Conservation (phyloP, 1,140 invertebrate genomes). For the Zaprionus gabonicus region DNA sequence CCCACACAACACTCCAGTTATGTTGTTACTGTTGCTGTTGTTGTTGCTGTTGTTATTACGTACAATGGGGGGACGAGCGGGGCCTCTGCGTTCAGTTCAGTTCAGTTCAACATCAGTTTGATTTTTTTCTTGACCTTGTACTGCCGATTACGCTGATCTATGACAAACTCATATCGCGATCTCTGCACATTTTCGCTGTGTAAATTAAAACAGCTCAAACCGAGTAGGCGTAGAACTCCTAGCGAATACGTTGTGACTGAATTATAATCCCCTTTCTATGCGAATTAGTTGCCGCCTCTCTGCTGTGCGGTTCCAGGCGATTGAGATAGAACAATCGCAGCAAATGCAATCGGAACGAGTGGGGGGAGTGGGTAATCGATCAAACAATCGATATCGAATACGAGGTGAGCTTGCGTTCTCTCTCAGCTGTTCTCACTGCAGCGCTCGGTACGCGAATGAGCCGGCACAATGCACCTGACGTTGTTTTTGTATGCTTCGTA, state of each 20-base stretch:
- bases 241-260: slow-evolving; percentile 84
- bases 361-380: too few species aligned
- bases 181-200: slow-evolving; percentile 85
- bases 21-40: slow-evolving; percentile 19
- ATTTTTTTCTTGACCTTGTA: slow-evolving; percentile 84
- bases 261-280: slow-evolving; percentile 71
- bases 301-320: slow-evolving; percentile 45
- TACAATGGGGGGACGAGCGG: slow-evolving; percentile 14
- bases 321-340: slow-evolving; percentile 39
- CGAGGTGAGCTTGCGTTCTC: not conserved
- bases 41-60: slow-evolving; percentile 9
- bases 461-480: slow-evolving; percentile 47
- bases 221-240: slow-evolving; percentile 77
- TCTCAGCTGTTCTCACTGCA: slow-evolving; percentile 33
- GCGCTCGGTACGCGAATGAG: slow-evolving; percentile 56
- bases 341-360: slow-evolving; percentile 20
- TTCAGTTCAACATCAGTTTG: slow-evolving; percentile 66
- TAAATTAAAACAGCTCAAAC: slow-evolving; percentile 78
- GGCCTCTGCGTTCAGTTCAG: not conserved
- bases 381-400: not conserved
- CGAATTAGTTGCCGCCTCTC: slow-evolving; percentile 64
- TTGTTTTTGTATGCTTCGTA: slow-evolving; percentile 55
- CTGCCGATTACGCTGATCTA: slow-evolving; percentile 84
- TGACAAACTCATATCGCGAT: slow-evolving; percentile 85
- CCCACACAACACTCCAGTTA: slow-evolving; percentile 19